A percentile compares a stretch with the other conserved stretches of the same genome.
phyloP scores from a whole-genome alignment of 2,113 vertebrate species.

The Lophius piscatorius region DNA sequence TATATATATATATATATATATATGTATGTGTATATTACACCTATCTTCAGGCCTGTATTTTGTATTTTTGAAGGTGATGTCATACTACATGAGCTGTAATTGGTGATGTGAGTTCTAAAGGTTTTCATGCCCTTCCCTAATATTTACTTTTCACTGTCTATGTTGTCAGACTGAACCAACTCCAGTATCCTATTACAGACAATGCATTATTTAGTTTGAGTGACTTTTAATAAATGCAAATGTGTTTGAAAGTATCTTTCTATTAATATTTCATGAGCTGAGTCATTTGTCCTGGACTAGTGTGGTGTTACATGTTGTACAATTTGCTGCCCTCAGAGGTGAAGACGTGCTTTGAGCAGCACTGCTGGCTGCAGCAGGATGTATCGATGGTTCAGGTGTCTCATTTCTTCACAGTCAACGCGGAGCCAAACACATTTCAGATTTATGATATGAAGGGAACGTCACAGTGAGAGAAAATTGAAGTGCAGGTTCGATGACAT shows the following conservation, averaged over 20 bases:
- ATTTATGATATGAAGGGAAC: slow-evolving; percentile 7
- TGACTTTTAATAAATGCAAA: slow-evolving; percentile 56
- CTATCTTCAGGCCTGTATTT: no score
- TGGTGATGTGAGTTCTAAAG: no score
- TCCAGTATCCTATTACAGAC: slow-evolving; percentile 19
- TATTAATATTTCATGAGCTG: slow-evolving; percentile 56
- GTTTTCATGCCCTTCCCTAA: slow-evolving; percentile 1
- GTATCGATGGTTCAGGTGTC: slow-evolving; percentile 1
- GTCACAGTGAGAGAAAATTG: slow-evolving; percentile 9
- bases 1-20: no score
- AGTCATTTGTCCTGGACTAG: slow-evolving; percentile 8
- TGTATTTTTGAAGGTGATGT: not conserved
- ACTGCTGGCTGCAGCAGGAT: slow-evolving; percentile 6
- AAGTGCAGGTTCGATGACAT: not conserved
- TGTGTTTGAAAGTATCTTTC: slow-evolving; percentile 37
- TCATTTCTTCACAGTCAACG: slow-evolving; percentile 14
- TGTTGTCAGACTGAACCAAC: not conserved
- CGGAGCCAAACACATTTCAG: slow-evolving; percentile 9
- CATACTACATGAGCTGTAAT: not conserved
- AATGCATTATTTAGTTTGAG: slow-evolving; percentile 55
- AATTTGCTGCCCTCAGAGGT: no score
- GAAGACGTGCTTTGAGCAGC: not conserved
- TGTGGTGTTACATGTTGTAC: slow-evolving; percentile 35
- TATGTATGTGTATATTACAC: no score
- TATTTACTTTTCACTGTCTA: not conserved